A percentile compares a stretch with the other conserved stretches of the same genome.
Evolutionary conservation across 2,888 invertebrate genomes (phyloP).

Genomic region (Nebria brevicollis): DNA sequence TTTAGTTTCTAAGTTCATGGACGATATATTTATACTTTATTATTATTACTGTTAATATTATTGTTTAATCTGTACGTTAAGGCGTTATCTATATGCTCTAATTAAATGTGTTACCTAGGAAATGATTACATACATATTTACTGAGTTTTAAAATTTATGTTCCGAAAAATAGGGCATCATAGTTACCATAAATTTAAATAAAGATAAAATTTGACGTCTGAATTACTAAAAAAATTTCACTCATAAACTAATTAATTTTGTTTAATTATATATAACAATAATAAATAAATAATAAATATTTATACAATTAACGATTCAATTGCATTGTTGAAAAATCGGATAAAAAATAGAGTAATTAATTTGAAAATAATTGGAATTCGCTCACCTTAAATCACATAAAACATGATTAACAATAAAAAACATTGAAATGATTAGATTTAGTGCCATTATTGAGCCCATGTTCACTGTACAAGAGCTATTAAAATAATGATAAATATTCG

Average conservation of each 20-base stretch:
- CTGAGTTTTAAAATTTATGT: neutral
- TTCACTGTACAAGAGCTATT: constrained; percentile 22
- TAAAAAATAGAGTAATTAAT: neutral
- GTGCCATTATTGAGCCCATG: constrained; percentile 16
- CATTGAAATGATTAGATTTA: neutral
- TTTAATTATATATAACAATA: neutral
- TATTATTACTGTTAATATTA: neutral
- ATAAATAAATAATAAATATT: neutral
- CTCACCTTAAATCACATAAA: constrained; percentile 19
- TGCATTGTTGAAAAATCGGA: neutral
- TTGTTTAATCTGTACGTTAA: neutral
- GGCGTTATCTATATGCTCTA: neutral
- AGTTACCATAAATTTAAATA: neutral
- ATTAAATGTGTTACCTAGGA: neutral
- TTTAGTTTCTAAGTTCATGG: neutral
- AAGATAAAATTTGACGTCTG: neutral
- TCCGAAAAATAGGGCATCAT: neutral
- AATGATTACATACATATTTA: neutral
- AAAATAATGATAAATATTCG: constrained; percentile 36
- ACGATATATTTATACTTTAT: neutral
- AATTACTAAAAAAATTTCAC: no score
- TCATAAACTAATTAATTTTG: neutral
- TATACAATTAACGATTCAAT: neutral
- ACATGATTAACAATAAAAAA: neutral
- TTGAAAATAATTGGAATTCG: neutral